Conservation (phyloP, 2,113 vertebrate species). For the Hipposideros armiger region DNA sequence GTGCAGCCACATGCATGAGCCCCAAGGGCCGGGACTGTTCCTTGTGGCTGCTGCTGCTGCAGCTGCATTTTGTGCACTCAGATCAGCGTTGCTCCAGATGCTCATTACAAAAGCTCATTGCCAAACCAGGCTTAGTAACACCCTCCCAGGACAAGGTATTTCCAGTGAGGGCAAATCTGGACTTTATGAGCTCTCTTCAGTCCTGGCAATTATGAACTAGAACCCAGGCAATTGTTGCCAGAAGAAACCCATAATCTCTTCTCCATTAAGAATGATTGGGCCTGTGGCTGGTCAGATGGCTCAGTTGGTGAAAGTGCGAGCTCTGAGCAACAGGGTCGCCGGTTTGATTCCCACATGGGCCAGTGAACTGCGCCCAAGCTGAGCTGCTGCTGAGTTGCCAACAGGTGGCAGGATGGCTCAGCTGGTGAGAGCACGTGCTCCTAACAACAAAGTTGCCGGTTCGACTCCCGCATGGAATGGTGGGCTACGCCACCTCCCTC, state of each 20-base stretch:
- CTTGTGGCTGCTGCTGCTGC: background rate
- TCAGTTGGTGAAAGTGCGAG: too few relatives aligned
- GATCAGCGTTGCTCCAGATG: background rate
- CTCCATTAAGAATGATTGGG: background rate
- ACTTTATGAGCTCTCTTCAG: background rate
- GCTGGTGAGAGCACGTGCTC: too few relatives aligned
- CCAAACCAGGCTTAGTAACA: background rate
- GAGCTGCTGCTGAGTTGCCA: too few relatives aligned
- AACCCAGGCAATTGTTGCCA: background rate
- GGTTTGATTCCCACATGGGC: too few relatives aligned
- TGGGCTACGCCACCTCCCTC: too few relatives aligned
- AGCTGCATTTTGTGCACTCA: background rate
- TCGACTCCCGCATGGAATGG: too few relatives aligned
- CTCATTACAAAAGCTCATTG: background rate
- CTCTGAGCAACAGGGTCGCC: too few relatives aligned
- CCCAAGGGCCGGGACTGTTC: background rate
- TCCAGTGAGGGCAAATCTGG: background rate
- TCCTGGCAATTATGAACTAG: constrained; percentile 17
- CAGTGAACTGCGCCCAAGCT: too few relatives aligned
- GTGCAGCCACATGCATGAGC: constrained; percentile 9
- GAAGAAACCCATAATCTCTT: background rate
- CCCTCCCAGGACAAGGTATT: background rate
- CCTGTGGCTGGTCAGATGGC: background rate
- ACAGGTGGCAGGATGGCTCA: too few relatives aligned
- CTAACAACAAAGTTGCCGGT: too few relatives aligned